A percentile compares a stretch with the other conserved stretches of the same genome.
Evolutionary conservation across 2,888 invertebrate genomes (phyloP).

Genomic region (Ophion ventricosus): DNA sequence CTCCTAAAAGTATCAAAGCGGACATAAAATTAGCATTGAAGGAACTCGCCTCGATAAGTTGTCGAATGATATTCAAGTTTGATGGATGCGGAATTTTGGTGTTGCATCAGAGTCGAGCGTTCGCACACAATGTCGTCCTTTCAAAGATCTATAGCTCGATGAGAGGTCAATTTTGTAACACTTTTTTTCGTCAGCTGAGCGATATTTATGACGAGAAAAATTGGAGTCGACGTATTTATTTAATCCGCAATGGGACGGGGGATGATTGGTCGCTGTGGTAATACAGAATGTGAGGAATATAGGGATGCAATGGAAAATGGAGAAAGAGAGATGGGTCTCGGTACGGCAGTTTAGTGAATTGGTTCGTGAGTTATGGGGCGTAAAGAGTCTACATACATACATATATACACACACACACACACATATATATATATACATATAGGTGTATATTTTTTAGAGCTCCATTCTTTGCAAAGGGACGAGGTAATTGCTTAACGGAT

Average conservation of each 20-base stretch:
- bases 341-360: slow-evolving; percentile 47
- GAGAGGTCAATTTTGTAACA: neutral
- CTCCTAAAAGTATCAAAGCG: too few relatives aligned
- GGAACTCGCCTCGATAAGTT: too few relatives aligned
- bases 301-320: slow-evolving; percentile 32
- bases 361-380: slow-evolving; percentile 53
- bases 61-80: too few relatives aligned
- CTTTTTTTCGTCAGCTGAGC: neutral
- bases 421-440: too few relatives aligned
- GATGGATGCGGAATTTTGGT: too few relatives aligned
- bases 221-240: slow-evolving; percentile 8
- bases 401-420: neutral
- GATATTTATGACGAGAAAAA: neutral
- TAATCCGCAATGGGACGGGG: slow-evolving; percentile 7
- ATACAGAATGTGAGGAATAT: slow-evolving; percentile 33
- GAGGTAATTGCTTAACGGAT: slow-evolving; percentile 60
- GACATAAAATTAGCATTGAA: too few relatives aligned
- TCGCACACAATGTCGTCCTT: neutral
- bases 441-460: slow-evolving; percentile 34
- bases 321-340: slow-evolving; percentile 30
- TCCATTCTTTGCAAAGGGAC: slow-evolving; percentile 40
- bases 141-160: neutral
- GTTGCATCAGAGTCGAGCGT: too few relatives aligned
- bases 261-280: slow-evolving; percentile 31
- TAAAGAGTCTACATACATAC: slow-evolving; percentile 34